Percentiles rank a stretch among this genome's conserved stretches.
Conservation (phyloP, 1,140 invertebrate genomes). For the Drosophila eugracilis region DNA sequence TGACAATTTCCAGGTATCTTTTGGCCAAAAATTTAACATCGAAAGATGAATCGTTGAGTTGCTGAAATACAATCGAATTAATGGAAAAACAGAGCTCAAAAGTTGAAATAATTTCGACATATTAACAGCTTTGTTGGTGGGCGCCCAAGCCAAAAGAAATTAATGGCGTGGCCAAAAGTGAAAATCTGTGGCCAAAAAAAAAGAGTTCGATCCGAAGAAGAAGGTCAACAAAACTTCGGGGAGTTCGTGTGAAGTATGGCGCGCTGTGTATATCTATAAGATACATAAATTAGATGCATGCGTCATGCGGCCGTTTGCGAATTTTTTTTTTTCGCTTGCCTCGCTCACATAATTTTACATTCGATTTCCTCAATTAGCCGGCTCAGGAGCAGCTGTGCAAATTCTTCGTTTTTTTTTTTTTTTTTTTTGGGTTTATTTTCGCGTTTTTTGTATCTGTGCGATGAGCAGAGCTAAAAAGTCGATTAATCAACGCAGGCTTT, state of each 20-base stretch:
- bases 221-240: constrained; percentile 32
- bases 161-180: constrained; percentile 55
- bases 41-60: constrained; percentile 35
- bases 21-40: neutral
- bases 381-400: constrained; percentile 48
- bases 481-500: constrained; percentile 69
- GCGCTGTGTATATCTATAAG: constrained; percentile 55
- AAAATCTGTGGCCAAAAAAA: constrained; percentile 40
- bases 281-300: constrained; percentile 64
- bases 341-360: constrained; percentile 75
- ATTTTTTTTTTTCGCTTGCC: constrained; percentile 25
- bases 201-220: too few species aligned
- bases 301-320: constrained; percentile 46
- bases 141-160: constrained; percentile 39
- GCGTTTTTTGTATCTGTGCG: constrained; percentile 44
- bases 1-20: constrained; percentile 38
- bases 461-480: constrained; percentile 57
- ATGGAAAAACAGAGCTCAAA: constrained; percentile 6
- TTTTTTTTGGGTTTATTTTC: constrained; percentile 4
- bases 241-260: constrained; percentile 44
- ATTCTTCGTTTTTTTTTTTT: constrained; percentile 11
- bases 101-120: constrained; percentile 27
- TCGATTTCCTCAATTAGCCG: constrained; percentile 77
- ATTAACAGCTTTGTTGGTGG: constrained; percentile 1
- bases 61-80: constrained; percentile 25